A percentile compares a stretch with the other conserved stretches of the same genome.
Conservation (phyloP, 2,888 invertebrate genomes). For the Eumerus sabulonum region DNA sequence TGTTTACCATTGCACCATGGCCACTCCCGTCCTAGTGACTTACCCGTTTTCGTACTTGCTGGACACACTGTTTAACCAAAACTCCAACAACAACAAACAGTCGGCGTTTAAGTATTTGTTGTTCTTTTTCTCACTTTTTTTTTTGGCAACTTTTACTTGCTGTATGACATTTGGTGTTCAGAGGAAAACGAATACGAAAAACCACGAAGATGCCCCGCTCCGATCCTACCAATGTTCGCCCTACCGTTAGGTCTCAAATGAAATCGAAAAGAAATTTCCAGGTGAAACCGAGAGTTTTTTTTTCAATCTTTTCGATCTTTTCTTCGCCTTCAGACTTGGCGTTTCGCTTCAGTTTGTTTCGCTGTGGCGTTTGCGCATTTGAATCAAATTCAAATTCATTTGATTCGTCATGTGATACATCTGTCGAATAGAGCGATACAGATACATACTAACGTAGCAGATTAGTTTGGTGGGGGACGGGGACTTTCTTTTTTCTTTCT, state of each 20-base stretch:
- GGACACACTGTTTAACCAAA: conserved; percentile 33
- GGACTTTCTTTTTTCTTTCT: conserved; percentile 59
- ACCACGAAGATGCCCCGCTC: neutral
- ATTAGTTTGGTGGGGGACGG: conserved; percentile 23
- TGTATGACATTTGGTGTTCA: conserved; percentile 46
- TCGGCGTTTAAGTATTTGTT: too few relatives aligned
- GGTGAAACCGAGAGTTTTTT: conserved; percentile 66
- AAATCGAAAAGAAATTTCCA: conserved; percentile 68
- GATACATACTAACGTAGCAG: conserved; percentile 32
- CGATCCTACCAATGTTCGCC: too few relatives aligned
- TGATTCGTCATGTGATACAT: conserved; percentile 45
- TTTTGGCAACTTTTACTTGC: conserved; percentile 65
- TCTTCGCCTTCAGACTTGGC: conserved; percentile 7
- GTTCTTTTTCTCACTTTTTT: too few relatives aligned
- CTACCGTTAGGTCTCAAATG: conserved; percentile 18
- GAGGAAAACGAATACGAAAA: conserved; percentile 58
- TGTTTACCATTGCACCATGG: too few relatives aligned
- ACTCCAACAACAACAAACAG: neutral
- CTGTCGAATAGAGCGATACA: too few relatives aligned
- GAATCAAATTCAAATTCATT: conserved; percentile 56
- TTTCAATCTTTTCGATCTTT: conserved; percentile 12
- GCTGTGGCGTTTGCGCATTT: conserved; percentile 21
- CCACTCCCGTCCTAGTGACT: too few relatives aligned
- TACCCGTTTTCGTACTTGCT: too few relatives aligned
- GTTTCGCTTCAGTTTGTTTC: conserved; percentile 10